Evolutionary conservation across 2,888 invertebrate species (phyloP), one percentile per base, ranked within the genome.

Genomic region (Nymphalis c-album): DNA sequence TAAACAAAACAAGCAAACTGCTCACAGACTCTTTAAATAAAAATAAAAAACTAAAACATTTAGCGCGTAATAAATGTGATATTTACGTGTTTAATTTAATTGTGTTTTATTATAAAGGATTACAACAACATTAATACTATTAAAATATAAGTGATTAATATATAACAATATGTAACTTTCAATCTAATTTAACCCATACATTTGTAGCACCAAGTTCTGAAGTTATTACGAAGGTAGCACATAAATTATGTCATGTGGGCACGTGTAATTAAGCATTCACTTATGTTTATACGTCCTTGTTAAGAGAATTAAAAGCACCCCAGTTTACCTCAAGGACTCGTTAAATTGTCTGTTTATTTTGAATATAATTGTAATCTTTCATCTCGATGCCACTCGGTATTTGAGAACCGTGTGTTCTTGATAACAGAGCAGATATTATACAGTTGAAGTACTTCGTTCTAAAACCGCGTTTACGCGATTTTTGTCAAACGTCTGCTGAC

Each of bases 171-270:
- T 31, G 8, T 13, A 46, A 64, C 31, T 58, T 51, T 18, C 45
- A 51, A 67, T 63, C 57, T 57, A 51, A 64, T 61, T 57, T 18
- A 57, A 35, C 53, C 26, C 22, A 48, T 50, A 46, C 46, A 60
- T 64, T 61, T 46, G 40, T 46, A 60, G 26, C 17, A 48, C 58
- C 22, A 61, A 18, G 45, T 64, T 60, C 60, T 63, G 48, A 57
- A 64, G 58, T 61, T 61, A 68, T 58, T 58, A 68, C 31, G 60
- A 61, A 68, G 68, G 64, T 68, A 57, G 46, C 26, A 64, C 68
- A 60, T 68, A 68, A 60, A 64, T 68, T 68, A 60, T 8, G 45
- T 45, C 45, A 17, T 48, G 57, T 60, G 60, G 60, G 48, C 13
- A 50, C 40, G 46, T 51, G 60, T 60, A 55, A 53, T 65, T 65